Percentiles rank a stretch among this genome's conserved stretches.
These are phyloP conservation scores for Epirrhoe alternata DNA, from an alignment of 2,888 invertebrate species.

Conservation along the genomic window DNA sequence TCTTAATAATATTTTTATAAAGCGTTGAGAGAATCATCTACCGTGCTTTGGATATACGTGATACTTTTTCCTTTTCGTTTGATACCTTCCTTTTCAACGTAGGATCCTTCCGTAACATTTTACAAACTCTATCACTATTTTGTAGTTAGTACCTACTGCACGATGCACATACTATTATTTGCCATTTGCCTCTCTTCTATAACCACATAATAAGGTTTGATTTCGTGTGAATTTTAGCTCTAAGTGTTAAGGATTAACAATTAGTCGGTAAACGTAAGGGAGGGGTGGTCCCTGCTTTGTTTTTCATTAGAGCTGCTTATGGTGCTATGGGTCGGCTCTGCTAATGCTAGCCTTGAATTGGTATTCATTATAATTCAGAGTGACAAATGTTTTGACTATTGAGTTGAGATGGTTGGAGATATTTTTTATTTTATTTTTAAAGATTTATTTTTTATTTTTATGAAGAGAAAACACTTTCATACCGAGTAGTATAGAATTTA, in stretches of 20 bases:
- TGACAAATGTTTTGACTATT: constrained; percentile 21
- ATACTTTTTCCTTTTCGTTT: not conserved
- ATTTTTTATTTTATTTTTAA: too few species aligned
- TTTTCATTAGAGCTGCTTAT: constrained; percentile 52
- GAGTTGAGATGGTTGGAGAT: not conserved
- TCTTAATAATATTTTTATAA: too few species aligned
- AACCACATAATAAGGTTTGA: constrained; percentile 14
- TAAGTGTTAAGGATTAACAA: constrained; percentile 42
- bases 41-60: too few species aligned
- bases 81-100: not conserved
- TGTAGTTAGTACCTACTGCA: not conserved
- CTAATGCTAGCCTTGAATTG: constrained; percentile 33
- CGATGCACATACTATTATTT: constrained; percentile 1
- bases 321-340: constrained; percentile 23
- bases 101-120: not conserved
- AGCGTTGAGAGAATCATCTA: too few species aligned
- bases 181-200: constrained; percentile 4
- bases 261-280: constrained; percentile 45
- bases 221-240: constrained; percentile 10
- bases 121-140: constrained; percentile 18
- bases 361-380: constrained; percentile 14
- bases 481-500: not conserved
- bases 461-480: not conserved
- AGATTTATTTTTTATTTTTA: too few species aligned
- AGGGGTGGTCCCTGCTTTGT: constrained; percentile 48